phyloP scores from a whole-genome alignment of 2,888 invertebrate genomes.

The Xestia sexstrigata region DNA sequence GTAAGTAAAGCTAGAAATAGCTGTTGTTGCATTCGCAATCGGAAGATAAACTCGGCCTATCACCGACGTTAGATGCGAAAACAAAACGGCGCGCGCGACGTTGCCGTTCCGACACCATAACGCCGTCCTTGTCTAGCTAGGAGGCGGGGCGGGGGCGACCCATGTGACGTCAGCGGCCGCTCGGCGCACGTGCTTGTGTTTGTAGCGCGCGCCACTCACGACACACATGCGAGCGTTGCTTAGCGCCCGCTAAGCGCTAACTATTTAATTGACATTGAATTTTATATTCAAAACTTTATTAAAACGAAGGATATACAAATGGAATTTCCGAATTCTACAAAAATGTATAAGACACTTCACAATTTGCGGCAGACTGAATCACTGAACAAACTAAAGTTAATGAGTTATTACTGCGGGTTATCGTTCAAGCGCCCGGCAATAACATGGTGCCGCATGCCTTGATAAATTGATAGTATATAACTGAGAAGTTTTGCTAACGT shows the following conservation, averaged over 20 bases:
- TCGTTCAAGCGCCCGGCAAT: conserved; percentile 59
- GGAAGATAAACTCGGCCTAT: conserved; percentile 88
- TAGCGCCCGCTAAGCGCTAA: conserved; percentile 75
- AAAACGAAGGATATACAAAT: conserved; percentile 15
- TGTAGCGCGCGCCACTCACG: conserved; percentile 83
- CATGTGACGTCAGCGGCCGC: conserved; percentile 83
- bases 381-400: conserved; percentile 43
- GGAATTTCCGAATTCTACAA: neutral
- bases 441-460: conserved; percentile 11
- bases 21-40: conserved; percentile 87
- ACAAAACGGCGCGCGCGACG: conserved; percentile 86
- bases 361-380: conserved; percentile 6
- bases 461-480: conserved; percentile 50
- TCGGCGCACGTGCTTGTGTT: conserved; percentile 89
- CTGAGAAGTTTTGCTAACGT: conserved; percentile 40
- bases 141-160: conserved; percentile 84
- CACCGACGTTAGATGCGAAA: conserved; percentile 85
- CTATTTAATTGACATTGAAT: conserved; percentile 80
- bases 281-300: conserved; percentile 68
- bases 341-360: conserved; percentile 19
- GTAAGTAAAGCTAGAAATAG: conserved; percentile 82
- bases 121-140: conserved; percentile 77
- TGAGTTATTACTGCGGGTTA: conserved; percentile 61
- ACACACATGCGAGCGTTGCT: conserved; percentile 83
- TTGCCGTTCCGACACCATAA: conserved; percentile 79